Evolutionary conservation across 2,113 vertebrate species (phyloP), one percentile per base, ranked within the genome.

Genomic region (Tragelaphus imberbis): DNA sequence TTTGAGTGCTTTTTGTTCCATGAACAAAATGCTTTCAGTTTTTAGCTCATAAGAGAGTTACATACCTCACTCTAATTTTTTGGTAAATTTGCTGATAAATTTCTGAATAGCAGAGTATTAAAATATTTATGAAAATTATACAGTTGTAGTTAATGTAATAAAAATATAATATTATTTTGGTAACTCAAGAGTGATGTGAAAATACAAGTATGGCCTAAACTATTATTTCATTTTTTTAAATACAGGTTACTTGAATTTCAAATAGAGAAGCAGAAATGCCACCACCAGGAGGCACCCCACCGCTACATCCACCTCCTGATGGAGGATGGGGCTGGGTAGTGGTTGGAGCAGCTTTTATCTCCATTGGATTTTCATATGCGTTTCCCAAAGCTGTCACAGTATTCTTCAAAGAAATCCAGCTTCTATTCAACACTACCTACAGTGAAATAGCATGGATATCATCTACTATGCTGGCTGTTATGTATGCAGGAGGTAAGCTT

Each of bases 251-350:
- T 15, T 97, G 95, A 97, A 80, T 97, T 96, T 97, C 61, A 63
- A 93, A 87, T 87, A 93, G 97, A 82, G 97, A 96, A 97, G 88
- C 97, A 96, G 98, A 93, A 95, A 99, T 99, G 99, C 98, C 99
- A 90, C 98, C 99, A 80, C 97, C 98, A 1, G 49, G 98, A 95
- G 12, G 96, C n/a, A 84, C 90, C 95, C 88, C 98, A 0, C 53
- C 98, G 5, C 96, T 97, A 7, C 86, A 98, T 58, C 96, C 99
- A 51, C 99, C 99, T 90, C 99, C 99, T 16, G 99, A 99, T 77
- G 99, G 99, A 97, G 99, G 99, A 4, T 99, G 99, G 99, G 99
- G 99, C 23, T 99, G 99, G 99, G 99, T 99, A 12, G 99, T 99
- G 71, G 99, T 99, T 56, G 93, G 99, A 0, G 99, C 98, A 28